Base-by-base conservation (phyloP, 2,888 invertebrate genomes). In the Dolomedes plantarius region DNA sequence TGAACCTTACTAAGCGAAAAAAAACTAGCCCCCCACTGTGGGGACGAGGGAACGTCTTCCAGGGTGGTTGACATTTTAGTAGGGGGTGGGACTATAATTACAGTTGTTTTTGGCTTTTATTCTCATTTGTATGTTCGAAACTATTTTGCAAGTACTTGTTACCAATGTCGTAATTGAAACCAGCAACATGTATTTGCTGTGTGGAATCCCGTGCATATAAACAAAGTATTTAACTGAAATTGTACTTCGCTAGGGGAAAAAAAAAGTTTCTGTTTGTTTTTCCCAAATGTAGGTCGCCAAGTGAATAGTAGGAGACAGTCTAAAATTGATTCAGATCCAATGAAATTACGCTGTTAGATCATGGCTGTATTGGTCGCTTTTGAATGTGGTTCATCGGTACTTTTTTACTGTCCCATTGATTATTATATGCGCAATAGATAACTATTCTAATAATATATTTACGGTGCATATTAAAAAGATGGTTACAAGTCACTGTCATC, bases 41-140 rank as follows among this genome's bases (percentile, higher is more conserved):
- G 62, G 64, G 56, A 29, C 36, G 28, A 27, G 64, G 41, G 39
- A 41, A 23, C 11, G 56, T 31, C 31, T 27, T 13, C 29, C 39
- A 79, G 39, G 71, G n/a, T 28, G 41, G 78, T 71, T 71, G 78
- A 65, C 78, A 72, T 79, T 29, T 56, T 13, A 64, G 62, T 29
- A 71, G 78, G 71, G 71, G 71, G 71, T 71, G 32, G 36, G 27
- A 41, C 7, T 1, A 13, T 71, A 79, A 79, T 79, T 29, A 64
- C 46, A 72, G 78, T 64, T 65, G 27, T 79, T 79, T 32, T 31
- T 36, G 29, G 0, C 13, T 36, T 71, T 46, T 64, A 50, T 72
- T 19, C n/a, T 1, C 29, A 50, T 46, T 32, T 56, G 1, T 13
- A 19, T 29, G 32, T n/a, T 28, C n/a, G 32, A 41, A 41, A 31